Conservation (phyloP, 2,888 invertebrate genomes). For the Leistus spinibarbis region DNA sequence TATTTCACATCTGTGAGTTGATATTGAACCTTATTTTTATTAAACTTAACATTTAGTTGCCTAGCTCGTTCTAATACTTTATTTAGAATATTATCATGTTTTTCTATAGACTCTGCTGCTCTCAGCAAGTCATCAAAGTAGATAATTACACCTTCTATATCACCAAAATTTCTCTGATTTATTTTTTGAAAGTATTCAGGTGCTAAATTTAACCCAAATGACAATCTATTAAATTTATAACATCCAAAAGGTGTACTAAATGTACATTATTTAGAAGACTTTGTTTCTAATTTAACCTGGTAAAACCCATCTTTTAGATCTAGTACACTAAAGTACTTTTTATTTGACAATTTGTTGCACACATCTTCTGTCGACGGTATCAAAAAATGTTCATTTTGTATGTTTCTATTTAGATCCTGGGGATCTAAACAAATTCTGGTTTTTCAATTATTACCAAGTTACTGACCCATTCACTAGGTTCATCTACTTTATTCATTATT, state of each 20-base stretch:
- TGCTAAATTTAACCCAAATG: constrained; percentile 40
- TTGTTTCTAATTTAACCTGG: neutral
- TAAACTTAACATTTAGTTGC: constrained; percentile 48
- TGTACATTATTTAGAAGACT: neutral
- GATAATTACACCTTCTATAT: constrained; percentile 47
- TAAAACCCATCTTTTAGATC: neutral
- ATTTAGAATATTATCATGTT: constrained; percentile 45
- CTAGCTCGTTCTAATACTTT: constrained; percentile 44
- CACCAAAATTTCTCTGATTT: constrained; percentile 49
- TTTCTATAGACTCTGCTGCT: constrained; percentile 35
- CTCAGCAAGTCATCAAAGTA: constrained; percentile 49
- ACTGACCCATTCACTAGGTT: neutral
- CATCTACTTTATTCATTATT: neutral
- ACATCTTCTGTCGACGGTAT: constrained; percentile 44
- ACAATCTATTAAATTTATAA: constrained; percentile 43
- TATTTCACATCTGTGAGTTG: constrained; percentile 45
- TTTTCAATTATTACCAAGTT: neutral
- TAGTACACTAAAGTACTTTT: neutral
- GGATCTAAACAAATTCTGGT: constrained; percentile 1
- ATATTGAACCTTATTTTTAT: constrained; percentile 46
- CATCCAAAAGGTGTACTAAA: neutral
- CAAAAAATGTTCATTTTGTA: constrained; percentile 3
- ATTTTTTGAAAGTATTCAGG: constrained; percentile 49
- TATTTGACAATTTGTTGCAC: neutral
- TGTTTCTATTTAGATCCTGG: neutral